phyloP scores from a whole-genome alignment of 92 coral and sea anemone genomes.

The Actinostola sp. region DNA sequence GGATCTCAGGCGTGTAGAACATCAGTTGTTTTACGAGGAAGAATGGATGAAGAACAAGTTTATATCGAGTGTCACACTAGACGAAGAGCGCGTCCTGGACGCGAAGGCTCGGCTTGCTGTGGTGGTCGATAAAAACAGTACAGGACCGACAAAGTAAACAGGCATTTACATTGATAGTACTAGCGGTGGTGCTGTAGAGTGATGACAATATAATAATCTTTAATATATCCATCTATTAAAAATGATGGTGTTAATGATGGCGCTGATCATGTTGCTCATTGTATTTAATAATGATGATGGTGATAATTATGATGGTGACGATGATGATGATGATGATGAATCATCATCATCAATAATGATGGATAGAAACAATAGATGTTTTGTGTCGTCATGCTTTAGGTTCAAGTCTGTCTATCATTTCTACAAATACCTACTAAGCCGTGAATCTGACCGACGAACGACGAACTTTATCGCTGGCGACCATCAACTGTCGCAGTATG shows the following conservation, averaged over 20 bases:
- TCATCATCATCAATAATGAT: too few relatives aligned
- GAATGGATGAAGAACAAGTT: constrained; percentile 73
- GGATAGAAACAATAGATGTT: too few relatives aligned
- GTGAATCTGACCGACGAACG: constrained; percentile 68
- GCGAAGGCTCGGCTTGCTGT: constrained; percentile 75
- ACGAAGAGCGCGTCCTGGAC: constrained; percentile 75
- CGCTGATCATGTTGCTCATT: too few relatives aligned
- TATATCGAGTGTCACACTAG: constrained; percentile 69
- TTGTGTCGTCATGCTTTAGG: constrained; percentile 26
- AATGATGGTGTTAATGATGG: too few relatives aligned
- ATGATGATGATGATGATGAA: too few relatives aligned
- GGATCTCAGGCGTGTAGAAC: constrained; percentile 80
- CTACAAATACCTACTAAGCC: constrained; percentile 71
- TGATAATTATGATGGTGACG: too few relatives aligned
- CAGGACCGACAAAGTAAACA: constrained; percentile 87
- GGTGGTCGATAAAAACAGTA: constrained; percentile 79
- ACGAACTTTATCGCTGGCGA: constrained; percentile 75
- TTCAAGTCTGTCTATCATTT: constrained; percentile 79
- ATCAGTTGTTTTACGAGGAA: constrained; percentile 86
- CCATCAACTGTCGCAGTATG: constrained; percentile 77
- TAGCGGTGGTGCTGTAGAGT: neutral
- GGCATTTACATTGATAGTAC: neutral
- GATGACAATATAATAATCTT: too few relatives aligned
- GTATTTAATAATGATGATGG: too few relatives aligned
- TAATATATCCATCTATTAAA: too few relatives aligned